Percentiles rank a stretch among this genome's conserved stretches.
Evolutionary conservation across 2,888 invertebrate genomes (phyloP).

Genomic region (Allolobophora icterica): DNA sequence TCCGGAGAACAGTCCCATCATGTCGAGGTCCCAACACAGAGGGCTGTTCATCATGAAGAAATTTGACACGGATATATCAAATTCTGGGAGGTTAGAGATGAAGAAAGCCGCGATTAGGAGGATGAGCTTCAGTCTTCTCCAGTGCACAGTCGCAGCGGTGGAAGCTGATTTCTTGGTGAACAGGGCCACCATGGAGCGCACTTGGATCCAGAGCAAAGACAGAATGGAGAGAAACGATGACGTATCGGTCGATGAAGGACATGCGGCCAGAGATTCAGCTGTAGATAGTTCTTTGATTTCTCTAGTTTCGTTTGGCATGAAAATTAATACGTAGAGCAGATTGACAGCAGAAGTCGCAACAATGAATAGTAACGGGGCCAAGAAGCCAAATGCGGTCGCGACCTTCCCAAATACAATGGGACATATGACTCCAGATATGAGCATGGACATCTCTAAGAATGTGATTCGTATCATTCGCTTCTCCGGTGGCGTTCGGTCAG

Average conservation of each 20-base stretch:
- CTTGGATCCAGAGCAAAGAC: no score
- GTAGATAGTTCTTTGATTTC: no score
- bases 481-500: no score
- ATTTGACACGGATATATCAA: conserved; percentile 5
- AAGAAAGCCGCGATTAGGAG: conserved; percentile 37
- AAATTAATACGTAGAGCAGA: no score
- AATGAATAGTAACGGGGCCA: no score
- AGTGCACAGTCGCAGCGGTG: background rate
- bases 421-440: conserved; percentile 37
- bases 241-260: background rate
- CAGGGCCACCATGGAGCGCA: background rate
- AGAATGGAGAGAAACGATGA: background rate
- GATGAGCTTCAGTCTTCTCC: conserved; percentile 33
- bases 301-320: conserved; percentile 39
- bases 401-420: no score
- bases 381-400: no score
- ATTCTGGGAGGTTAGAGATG: conserved; percentile 25
- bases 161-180: conserved; percentile 30
- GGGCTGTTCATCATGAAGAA: conserved; percentile 40
- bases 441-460: conserved; percentile 40
- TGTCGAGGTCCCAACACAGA: conserved; percentile 37
- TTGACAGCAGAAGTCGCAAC: no score
- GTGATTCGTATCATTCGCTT: conserved; percentile 40
- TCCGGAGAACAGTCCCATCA: conserved; percentile 34
- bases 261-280: background rate